Percentiles rank a stretch among this genome's conserved stretches.
These are phyloP conservation scores for Ctena decussata DNA, from an alignment of 2,888 invertebrate genomes.

Conservation along the genomic window DNA sequence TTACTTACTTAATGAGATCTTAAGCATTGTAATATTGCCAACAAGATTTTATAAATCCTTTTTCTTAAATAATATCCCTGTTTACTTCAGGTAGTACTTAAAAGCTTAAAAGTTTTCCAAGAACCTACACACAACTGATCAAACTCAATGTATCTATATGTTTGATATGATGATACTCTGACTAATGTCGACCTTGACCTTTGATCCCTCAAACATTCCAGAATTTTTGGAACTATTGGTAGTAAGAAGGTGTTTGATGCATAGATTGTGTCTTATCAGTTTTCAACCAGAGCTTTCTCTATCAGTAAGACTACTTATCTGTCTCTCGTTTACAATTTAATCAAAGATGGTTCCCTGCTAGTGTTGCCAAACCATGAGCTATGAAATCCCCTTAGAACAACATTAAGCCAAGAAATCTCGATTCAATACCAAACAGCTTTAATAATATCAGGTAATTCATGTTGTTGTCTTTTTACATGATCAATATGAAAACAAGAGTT, in stretches of 20 bases:
- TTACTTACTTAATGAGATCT: conserved; percentile 43
- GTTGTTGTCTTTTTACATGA: too few species aligned
- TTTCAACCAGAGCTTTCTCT: conserved; percentile 8
- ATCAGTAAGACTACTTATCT: conserved; percentile 9
- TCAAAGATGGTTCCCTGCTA: not conserved
- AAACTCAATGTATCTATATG: not conserved
- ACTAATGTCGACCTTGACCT: conserved; percentile 6
- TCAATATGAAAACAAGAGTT: too few species aligned
- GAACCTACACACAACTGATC: not conserved
- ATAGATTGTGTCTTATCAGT: conserved; percentile 7
- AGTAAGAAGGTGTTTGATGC: not conserved
- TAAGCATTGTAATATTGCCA: conserved; percentile 28
- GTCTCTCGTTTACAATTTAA: not conserved
- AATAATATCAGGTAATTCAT: too few species aligned
- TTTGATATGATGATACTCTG: not conserved
- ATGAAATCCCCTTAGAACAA: too few species aligned
- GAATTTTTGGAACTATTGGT: not conserved
- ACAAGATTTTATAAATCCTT: not conserved
- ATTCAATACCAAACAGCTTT: too few species aligned
- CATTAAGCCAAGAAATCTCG: too few species aligned
- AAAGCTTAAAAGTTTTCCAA: not conserved
- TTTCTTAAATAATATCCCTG: not conserved
- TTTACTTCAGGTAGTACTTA: not conserved
- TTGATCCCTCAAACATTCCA: not conserved
- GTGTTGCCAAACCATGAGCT: not conserved